These are phyloP conservation scores for Sycophila sp. DNA, from an alignment of 1,140 invertebrate species.

Conservation along the genomic window DNA sequence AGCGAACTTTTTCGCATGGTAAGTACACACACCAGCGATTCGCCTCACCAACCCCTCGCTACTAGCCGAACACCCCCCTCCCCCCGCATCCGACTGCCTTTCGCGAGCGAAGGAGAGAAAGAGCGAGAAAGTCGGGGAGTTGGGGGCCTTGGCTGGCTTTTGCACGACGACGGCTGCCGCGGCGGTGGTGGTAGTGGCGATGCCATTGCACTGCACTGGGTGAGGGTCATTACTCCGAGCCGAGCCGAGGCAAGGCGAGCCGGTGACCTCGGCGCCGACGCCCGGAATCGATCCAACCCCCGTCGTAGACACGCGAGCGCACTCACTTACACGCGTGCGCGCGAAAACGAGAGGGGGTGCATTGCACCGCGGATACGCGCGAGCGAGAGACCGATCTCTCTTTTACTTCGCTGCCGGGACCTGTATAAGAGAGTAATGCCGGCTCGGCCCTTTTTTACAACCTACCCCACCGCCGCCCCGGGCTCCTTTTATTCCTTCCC, in stretches of 20 bases:
- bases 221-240: constrained; percentile 67
- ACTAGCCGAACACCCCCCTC: not conserved
- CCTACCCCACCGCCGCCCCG: not conserved
- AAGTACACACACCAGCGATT: no score
- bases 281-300: constrained; percentile 62
- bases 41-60: no score
- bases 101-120: not conserved
- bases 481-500: not conserved
- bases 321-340: constrained; percentile 45
- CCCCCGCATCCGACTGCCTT: not conserved
- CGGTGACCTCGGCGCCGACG: constrained; percentile 67
- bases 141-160: constrained; percentile 16
- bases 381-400: not conserved
- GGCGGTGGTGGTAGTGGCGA: constrained; percentile 37
- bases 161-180: not conserved
- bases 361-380: constrained; percentile 48
- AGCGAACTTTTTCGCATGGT: no score
- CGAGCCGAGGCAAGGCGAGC: constrained; percentile 52
- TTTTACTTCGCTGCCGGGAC: not conserved
- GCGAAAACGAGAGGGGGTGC: constrained; percentile 47
- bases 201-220: constrained; percentile 67
- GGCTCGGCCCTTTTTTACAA: constrained; percentile 2
- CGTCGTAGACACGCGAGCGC: constrained; percentile 14
- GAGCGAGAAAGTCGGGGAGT: not conserved
- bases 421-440: not conserved